These are phyloP conservation scores for Luffia ferchaultella DNA, from an alignment of 2,888 invertebrate species.

Conservation along the genomic window DNA sequence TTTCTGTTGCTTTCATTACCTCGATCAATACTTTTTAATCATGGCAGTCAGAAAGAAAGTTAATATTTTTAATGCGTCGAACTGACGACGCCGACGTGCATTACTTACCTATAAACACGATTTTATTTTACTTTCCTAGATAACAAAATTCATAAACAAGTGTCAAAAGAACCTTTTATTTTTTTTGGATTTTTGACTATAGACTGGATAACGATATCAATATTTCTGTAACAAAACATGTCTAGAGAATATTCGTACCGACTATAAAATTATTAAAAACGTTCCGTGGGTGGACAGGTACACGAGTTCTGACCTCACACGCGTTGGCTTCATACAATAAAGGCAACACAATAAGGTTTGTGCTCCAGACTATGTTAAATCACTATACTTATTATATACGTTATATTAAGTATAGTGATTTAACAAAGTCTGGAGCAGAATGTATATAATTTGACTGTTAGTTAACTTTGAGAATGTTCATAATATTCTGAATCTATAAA, in stretches of 20 bases:
- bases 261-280: background rate
- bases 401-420: background rate
- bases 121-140: background rate
- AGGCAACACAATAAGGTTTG: background rate
- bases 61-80: background rate
- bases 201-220: background rate
- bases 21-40: background rate
- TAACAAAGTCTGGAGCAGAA: background rate
- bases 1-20: background rate
- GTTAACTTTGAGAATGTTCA: background rate
- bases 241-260: no score
- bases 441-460: background rate
- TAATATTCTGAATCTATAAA: background rate
- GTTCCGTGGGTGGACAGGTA: background rate
- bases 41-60: background rate
- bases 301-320: background rate
- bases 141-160: background rate
- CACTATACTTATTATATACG: background rate
- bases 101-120: background rate
- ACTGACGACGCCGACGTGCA: background rate
- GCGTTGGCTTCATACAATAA: background rate
- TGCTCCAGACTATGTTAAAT: background rate
- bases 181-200: background rate
- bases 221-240: no score
- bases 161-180: background rate